Evolutionary conservation across 2,888 invertebrate species (phyloP).

Genomic region (Mimas tiliae): DNA sequence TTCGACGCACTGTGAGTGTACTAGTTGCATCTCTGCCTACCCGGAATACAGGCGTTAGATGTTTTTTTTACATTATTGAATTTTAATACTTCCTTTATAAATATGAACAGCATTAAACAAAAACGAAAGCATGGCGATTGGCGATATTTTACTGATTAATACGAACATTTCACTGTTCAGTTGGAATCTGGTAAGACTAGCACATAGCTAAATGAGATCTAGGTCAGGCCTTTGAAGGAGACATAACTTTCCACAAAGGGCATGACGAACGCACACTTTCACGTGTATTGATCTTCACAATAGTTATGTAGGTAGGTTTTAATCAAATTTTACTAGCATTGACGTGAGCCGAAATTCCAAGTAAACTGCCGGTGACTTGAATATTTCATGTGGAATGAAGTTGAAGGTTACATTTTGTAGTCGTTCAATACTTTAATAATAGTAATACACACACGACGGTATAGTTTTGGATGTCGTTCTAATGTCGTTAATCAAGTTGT

Average conservation of each 20-base stretch:
- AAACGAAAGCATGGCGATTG: no score
- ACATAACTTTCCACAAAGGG: constrained; percentile 5
- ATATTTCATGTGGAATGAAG: constrained; percentile 14
- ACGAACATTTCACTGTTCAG: neutral
- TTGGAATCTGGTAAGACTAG: neutral
- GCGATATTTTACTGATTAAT: no score
- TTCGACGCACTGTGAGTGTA: no score
- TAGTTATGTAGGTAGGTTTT: neutral
- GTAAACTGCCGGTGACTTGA: constrained; percentile 10
- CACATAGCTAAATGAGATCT: constrained; percentile 24
- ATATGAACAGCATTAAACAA: no score
- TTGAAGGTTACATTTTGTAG: constrained; percentile 14
- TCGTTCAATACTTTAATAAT: constrained; percentile 10
- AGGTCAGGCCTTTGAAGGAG: constrained; percentile 38
- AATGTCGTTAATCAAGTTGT: neutral
- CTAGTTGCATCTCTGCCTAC: no score
- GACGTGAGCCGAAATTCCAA: constrained; percentile 20
- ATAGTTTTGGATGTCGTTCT: neutral
- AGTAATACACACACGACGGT: constrained; percentile 1
- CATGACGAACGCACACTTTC: neutral
- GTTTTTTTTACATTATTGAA: no score
- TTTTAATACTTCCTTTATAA: no score
- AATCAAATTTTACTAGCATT: constrained; percentile 23
- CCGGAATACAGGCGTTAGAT: no score
- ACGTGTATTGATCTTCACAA: constrained; percentile 6